phyloP scores from a whole-genome alignment of 2,113 vertebrate species.

The Poeciliopsis occidentalis region DNA sequence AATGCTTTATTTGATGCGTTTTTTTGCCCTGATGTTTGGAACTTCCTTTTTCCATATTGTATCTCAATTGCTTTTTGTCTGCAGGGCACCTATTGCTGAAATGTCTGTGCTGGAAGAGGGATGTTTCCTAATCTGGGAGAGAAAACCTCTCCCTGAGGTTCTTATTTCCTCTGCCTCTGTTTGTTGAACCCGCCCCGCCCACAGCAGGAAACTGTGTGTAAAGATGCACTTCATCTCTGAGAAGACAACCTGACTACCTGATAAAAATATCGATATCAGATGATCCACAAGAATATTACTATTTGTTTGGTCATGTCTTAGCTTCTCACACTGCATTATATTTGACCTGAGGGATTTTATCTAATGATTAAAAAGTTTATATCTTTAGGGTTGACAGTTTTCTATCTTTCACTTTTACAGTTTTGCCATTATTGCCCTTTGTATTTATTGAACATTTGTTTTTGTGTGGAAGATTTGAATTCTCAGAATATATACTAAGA shows the following conservation, averaged over 20 bases:
- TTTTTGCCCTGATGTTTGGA: not conserved
- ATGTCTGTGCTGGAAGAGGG: not conserved
- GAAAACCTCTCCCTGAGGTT: not conserved
- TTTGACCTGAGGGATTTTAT: not conserved
- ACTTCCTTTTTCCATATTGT: not conserved
- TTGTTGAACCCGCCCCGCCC: not conserved
- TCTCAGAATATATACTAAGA: not conserved
- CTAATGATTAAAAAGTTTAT: not conserved
- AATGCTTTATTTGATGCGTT: conserved; percentile 13
- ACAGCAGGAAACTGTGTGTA: not conserved
- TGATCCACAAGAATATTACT: not conserved
- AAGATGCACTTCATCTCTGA: not conserved
- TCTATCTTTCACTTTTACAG: not conserved
- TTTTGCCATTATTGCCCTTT: not conserved
- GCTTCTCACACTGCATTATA: not conserved
- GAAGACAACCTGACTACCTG: no score
- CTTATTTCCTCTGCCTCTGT: not conserved
- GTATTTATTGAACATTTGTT: not conserved
- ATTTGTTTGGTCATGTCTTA: not conserved
- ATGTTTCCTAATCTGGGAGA: not conserved
- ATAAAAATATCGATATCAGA: not conserved
- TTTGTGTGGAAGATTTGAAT: not conserved
- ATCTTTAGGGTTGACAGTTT: not conserved
- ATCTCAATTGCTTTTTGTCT: conserved; percentile 12
- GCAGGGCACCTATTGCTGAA: not conserved